Evolutionary conservation across 2,113 vertebrate species (phyloP), one percentile per base, ranked within the genome.

Genomic region (Felis chaus): DNA sequence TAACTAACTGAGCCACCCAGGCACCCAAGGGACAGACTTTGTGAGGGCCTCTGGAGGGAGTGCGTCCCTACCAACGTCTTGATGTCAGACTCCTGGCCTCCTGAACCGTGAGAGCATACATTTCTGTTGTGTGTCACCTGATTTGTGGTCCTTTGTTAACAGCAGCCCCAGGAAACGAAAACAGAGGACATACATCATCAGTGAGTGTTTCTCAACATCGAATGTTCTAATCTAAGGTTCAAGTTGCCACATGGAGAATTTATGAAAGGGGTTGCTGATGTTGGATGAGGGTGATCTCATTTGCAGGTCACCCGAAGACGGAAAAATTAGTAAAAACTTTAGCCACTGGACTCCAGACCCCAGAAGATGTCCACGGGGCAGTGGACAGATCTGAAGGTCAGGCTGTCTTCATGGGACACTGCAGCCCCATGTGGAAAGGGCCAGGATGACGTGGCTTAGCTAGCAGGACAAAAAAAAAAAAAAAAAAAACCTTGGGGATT

Each of bases 21-120:
- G 57, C 25, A 8, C 14, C 31, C n/a, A 21, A 39, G 39, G 65
- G 80, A 23, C 16, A 39, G n/a, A 7, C 79, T 55, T 27, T 11
- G 73, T 41, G 39, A 48, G 19, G 16, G 25, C 19, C 5, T 15
- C 41, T 19, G 19, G 5, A 66, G 27, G 19, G 45, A 29, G 48
- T 1, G 13, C 9, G 5, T 21, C 16, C 92, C 33, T 68, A 18
- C n/a, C 0, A 3, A 9, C 36, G 7, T 45, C 31, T n/a, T 13
- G 27, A 11, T 36, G 76, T 48, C 50, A 57, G 73, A 48, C 57
- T 48, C 57, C 31, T 33, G 65, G 85, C 36, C 71, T 85, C 29
- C 53, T 39, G 63, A 16, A 48, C 31, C 29, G 5, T 27, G 21
- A 31, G 16, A 69, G 29, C 57, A 36, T 41, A 21, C 1, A 8